Evolutionary conservation across 2,113 vertebrate genomes (phyloP).

Genomic region (Vulpes lagopus): DNA sequence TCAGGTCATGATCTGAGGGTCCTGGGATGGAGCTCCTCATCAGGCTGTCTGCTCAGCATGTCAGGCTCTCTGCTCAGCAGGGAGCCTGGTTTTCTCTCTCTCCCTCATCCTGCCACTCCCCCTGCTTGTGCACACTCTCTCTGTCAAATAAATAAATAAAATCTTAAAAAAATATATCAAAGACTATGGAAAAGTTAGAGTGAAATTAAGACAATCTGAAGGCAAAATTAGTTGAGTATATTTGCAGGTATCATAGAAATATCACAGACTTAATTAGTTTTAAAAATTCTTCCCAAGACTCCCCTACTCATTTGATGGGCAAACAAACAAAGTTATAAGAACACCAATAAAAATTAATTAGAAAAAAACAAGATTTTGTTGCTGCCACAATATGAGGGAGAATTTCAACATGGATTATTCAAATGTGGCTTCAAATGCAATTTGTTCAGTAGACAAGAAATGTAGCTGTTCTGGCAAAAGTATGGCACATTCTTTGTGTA

Average conservation of each 20-base stretch:
- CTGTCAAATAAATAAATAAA: too few species aligned
- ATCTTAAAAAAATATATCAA: neutral
- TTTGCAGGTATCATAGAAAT: neutral
- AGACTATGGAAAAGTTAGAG: neutral
- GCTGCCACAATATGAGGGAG: neutral
- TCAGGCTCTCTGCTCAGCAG: too few species aligned
- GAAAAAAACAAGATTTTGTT: neutral
- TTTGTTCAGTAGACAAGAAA: constrained; percentile 34
- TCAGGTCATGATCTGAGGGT: too few species aligned
- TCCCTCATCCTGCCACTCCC: too few species aligned
- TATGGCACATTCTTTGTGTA: neutral
- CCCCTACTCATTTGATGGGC: neutral
- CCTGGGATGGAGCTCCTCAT: too few species aligned
- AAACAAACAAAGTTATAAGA: neutral
- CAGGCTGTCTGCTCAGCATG: too few species aligned
- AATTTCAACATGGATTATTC: neutral
- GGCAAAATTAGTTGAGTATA: neutral
- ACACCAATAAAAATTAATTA: too few species aligned
- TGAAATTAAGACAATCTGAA: neutral
- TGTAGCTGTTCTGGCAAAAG: neutral
- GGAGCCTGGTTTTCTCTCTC: too few species aligned
- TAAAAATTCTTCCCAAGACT: constrained; percentile 20
- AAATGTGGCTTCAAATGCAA: neutral
- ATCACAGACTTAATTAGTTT: neutral
- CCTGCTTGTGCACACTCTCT: too few species aligned